A percentile compares a stretch with the other conserved stretches of the same genome.
Evolutionary conservation across 2,113 vertebrate genomes (phyloP).

Genomic region (Psilopogon haemacephalus): DNA sequence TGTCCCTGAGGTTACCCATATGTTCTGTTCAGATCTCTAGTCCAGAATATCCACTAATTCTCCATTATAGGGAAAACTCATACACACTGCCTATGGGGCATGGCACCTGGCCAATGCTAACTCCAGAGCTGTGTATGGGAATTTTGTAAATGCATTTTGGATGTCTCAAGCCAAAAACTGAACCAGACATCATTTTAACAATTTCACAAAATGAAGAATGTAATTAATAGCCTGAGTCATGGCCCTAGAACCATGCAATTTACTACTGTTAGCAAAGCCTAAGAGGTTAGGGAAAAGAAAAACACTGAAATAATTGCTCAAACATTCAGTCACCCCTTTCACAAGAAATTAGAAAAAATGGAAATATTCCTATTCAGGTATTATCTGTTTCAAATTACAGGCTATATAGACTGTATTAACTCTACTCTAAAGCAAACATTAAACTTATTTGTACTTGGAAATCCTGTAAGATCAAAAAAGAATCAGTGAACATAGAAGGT

Average conservation of each 20-base stretch:
- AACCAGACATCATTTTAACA: not conserved
- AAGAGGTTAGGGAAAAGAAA: not conserved
- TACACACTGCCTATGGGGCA: no score
- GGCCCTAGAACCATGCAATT: not conserved
- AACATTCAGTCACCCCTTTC: not conserved
- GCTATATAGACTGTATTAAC: not conserved
- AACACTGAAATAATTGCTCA: not conserved
- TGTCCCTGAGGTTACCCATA: not conserved
- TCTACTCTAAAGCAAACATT: not conserved
- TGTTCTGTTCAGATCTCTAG: not conserved
- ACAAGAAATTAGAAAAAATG: not conserved
- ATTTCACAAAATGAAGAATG: not conserved
- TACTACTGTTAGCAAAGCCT: not conserved
- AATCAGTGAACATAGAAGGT: not conserved
- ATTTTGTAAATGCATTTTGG: not conserved
- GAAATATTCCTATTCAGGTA: not conserved
- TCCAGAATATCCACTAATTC: not conserved
- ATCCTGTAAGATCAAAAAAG: not conserved
- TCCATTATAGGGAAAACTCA: not conserved
- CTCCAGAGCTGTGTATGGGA: not conserved
- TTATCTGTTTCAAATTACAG: not conserved
- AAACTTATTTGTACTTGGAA: not conserved
- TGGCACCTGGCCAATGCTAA: not conserved
- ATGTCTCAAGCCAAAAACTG: not conserved
- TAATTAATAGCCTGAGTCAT: not conserved